Conservation (phyloP, 2,113 vertebrate genomes). For the Clupea harengus region DNA sequence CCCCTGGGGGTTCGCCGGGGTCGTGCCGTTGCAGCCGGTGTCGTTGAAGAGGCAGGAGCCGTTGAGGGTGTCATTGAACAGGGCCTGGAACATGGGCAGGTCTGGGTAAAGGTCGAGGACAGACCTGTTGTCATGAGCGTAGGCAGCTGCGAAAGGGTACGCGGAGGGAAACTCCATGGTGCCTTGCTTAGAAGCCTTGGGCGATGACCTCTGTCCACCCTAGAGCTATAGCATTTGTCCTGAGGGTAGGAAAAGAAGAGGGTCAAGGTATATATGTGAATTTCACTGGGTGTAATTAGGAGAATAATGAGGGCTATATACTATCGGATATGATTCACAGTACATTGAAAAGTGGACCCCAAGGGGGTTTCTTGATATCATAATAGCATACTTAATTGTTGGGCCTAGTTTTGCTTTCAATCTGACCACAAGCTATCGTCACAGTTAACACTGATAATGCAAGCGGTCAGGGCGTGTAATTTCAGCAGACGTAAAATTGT, state of each 20-base stretch:
- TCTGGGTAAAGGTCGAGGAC: conserved; percentile 6
- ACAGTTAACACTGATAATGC: background rate
- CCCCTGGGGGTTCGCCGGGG: background rate
- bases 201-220: background rate
- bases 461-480: background rate
- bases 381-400: too few relatives aligned
- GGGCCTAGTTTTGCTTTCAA: background rate
- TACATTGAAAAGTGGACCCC: too few relatives aligned
- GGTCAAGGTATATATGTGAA: background rate
- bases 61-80: conserved; percentile 60
- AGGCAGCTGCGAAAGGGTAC: conserved; percentile 42
- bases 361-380: too few relatives aligned
- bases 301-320: background rate
- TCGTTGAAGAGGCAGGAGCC: conserved; percentile 36
- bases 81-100: background rate
- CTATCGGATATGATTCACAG: background rate
- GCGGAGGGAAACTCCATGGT: conserved; percentile 42
- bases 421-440: background rate
- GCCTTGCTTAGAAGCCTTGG: background rate
- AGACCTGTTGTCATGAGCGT: conserved; percentile 54
- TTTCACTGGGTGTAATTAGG: background rate
- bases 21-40: conserved; percentile 40
- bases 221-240: background rate
- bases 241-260: background rate
- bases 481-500: background rate